phyloP scores from a whole-genome alignment of 1,140 invertebrate species.

The Nasonia giraulti region DNA sequence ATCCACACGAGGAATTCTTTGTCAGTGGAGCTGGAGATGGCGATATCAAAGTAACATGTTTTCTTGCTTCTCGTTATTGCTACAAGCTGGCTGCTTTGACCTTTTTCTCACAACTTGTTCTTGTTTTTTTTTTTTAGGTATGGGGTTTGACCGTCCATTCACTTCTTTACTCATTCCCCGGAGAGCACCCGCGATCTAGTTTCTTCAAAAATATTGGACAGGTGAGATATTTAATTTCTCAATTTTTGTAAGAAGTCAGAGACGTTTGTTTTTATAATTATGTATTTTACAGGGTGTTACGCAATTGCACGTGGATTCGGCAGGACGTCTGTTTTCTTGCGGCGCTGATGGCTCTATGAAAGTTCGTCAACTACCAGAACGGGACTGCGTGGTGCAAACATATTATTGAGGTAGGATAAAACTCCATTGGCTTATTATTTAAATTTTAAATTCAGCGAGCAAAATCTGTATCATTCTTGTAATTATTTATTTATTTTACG shows the following conservation, averaged over 20 bases:
- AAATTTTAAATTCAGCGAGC: background rate
- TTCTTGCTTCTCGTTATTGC: constrained; percentile 15
- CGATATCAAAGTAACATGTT: constrained; percentile 92
- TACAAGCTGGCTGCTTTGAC: background rate
- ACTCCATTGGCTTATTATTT: background rate
- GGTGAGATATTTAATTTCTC: constrained; percentile 54
- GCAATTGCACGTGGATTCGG: constrained; percentile 92
- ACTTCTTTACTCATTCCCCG: constrained; percentile 89
- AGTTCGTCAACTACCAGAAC: constrained; percentile 90
- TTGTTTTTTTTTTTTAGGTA: constrained; percentile 79
- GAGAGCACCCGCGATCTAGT: constrained; percentile 93
- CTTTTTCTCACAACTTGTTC: constrained; percentile 37
- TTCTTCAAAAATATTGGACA: constrained; percentile 98
- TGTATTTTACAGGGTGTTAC: constrained; percentile 84
- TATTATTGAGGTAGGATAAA: constrained; percentile 63
- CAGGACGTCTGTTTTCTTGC: constrained; percentile 94
- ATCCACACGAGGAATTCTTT: constrained; percentile 96
- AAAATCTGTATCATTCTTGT: background rate
- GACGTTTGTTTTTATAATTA: constrained; percentile 27
- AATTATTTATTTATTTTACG: background rate
- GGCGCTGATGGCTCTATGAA: constrained; percentile 99
- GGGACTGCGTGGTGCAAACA: constrained; percentile 75
- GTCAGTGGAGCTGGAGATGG: constrained; percentile 98
- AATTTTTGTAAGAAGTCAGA: background rate
- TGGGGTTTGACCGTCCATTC: constrained; percentile 93